Evolutionary conservation across 2,113 vertebrate species (phyloP).

Genomic region (Ancistrus triradiatus): DNA sequence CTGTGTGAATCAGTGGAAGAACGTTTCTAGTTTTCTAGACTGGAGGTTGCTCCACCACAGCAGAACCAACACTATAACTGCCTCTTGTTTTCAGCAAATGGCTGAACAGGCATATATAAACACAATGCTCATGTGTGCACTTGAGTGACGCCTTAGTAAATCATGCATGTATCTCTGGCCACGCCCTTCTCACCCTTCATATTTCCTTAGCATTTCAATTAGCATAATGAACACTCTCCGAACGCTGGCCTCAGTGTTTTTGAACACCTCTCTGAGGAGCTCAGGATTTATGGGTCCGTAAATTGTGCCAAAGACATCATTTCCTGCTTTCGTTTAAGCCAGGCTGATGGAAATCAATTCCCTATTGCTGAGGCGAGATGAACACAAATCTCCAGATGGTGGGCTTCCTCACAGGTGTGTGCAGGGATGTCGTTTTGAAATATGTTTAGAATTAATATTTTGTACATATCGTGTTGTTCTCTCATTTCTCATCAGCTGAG

Average conservation of each 20-base stretch:
- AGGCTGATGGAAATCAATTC: constrained; percentile 21
- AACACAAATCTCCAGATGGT: constrained; percentile 15
- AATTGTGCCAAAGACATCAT: constrained; percentile 21
- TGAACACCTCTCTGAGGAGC: constrained; percentile 24
- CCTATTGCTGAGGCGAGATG: neutral
- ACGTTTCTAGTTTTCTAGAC: no score
- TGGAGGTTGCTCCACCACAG: no score
- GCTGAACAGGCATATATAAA: no score
- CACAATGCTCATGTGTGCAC: no score
- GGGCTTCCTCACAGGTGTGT: neutral
- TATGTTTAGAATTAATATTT: neutral
- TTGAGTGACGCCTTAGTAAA: no score
- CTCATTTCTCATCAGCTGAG: no score
- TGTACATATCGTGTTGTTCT: neutral
- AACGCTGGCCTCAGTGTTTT: constrained; percentile 31
- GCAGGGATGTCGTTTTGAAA: neutral
- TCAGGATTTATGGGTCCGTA: constrained; percentile 27
- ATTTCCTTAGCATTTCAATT: constrained; percentile 36
- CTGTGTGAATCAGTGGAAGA: no score
- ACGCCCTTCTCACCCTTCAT: neutral
- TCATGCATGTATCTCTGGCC: neutral
- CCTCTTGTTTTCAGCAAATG: no score
- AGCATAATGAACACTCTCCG: constrained; percentile 27
- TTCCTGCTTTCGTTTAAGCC: constrained; percentile 32
- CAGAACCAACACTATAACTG: no score